A percentile compares a stretch with the other conserved stretches of the same genome.
phyloP scores from a whole-genome alignment of 2,888 invertebrate genomes.

The Parnassius apollo region DNA sequence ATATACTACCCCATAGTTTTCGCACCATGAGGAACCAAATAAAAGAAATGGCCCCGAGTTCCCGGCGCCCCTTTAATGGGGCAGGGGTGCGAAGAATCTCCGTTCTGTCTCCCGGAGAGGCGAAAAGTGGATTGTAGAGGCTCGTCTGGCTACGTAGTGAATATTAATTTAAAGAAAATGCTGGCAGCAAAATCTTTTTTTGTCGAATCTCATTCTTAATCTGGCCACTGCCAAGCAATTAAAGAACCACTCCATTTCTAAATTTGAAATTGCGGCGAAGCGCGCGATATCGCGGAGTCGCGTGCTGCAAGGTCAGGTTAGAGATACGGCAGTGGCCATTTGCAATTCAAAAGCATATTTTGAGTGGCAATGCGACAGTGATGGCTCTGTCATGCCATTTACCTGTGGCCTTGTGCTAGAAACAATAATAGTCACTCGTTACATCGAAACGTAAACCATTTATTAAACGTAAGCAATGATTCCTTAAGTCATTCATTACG shows the following conservation, averaged over 20 bases:
- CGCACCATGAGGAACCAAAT: too few species aligned
- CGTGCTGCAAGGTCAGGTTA: conserved; percentile 52
- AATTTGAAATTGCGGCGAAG: conserved; percentile 41
- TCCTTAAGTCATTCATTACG: too few species aligned
- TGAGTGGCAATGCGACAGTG: conserved; percentile 47
- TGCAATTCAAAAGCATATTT: conserved; percentile 47
- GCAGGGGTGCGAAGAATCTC: too few species aligned
- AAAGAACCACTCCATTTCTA: conserved; percentile 34
- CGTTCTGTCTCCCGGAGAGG: too few species aligned
- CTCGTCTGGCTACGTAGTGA: too few species aligned
- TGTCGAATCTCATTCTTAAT: conserved; percentile 25
- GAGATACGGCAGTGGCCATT: conserved; percentile 39
- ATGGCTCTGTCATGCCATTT: conserved; percentile 34
- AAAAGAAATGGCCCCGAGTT: too few species aligned
- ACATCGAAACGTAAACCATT: conserved; percentile 26
- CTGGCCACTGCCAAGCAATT: conserved; percentile 23
- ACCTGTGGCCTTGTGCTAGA: conserved; percentile 38
- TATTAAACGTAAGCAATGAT: neutral
- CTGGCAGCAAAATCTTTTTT: conserved; percentile 11
- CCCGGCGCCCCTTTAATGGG: too few species aligned
- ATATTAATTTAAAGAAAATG: neutral
- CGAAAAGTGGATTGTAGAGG: too few species aligned
- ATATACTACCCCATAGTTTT: too few species aligned
- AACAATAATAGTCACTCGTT: conserved; percentile 22
- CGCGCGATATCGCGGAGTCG: conserved; percentile 51